These are phyloP conservation scores for Myotis pilosus DNA, from an alignment of 2,797 vertebrate genomes.

Conservation along the genomic window DNA sequence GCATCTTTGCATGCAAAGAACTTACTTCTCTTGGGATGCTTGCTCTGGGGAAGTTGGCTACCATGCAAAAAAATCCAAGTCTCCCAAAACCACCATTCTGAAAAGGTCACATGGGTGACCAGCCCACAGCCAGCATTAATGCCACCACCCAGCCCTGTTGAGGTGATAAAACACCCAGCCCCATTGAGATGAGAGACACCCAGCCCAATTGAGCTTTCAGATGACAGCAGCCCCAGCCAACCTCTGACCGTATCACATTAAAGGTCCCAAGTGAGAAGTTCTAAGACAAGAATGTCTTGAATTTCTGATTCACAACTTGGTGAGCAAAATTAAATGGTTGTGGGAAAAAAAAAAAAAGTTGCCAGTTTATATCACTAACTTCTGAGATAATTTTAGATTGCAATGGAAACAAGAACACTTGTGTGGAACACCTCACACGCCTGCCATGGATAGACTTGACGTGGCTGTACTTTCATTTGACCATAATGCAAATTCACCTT, in stretches of 20 bases:
- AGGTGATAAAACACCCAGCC: neutral
- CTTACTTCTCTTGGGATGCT: neutral
- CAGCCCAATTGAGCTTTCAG: neutral
- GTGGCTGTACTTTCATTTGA: conserved; percentile 5
- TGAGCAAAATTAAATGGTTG: neutral
- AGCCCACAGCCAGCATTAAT: neutral
- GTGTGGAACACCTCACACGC: neutral
- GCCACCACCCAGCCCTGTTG: neutral
- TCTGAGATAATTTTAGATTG: neutral
- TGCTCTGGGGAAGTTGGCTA: neutral
- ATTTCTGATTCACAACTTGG: neutral
- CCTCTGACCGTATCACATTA: neutral
- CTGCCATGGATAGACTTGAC: too few species aligned
- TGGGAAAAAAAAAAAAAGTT: too few species aligned
- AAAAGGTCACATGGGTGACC: neutral
- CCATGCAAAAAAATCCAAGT: neutral
- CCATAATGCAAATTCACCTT: conserved; percentile 32
- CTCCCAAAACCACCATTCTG: neutral
- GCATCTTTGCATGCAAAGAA: too few species aligned
- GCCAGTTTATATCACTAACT: neutral
- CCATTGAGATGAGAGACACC: neutral
- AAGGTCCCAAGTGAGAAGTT: neutral
- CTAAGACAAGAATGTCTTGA: neutral
- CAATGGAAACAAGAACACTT: neutral
- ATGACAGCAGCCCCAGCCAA: neutral